Conservation (phyloP, 2,888 invertebrate species). For the Lepidochitona cinerea region DNA sequence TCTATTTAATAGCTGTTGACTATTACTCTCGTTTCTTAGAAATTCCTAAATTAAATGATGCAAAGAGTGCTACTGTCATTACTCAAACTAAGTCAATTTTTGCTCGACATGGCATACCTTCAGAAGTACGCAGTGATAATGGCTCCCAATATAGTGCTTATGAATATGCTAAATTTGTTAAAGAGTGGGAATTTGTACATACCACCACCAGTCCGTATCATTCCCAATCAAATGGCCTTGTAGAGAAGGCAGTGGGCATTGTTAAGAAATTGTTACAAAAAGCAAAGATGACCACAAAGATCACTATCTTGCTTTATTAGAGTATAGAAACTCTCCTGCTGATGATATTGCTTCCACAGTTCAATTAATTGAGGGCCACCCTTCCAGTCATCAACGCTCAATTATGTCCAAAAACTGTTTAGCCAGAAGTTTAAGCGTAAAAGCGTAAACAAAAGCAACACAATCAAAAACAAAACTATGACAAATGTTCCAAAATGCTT, state of each 20-base stretch:
- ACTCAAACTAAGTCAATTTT: constrained; percentile 25
- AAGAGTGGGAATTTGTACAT: constrained; percentile 14
- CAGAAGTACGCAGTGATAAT: constrained; percentile 20
- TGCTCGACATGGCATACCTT: constrained; percentile 27
- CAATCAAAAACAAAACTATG: constrained; percentile 4
- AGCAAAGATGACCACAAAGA: background rate
- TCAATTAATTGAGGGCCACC: constrained; percentile 5
- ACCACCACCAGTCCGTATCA: constrained; percentile 14
- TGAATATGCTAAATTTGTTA: constrained; percentile 11
- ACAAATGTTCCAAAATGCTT: constrained; percentile 3
- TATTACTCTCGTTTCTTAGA: constrained; percentile 32
- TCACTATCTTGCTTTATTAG: constrained; percentile 5
- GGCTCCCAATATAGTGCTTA: constrained; percentile 21
- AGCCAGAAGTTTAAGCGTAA: background rate
- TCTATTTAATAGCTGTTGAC: constrained; percentile 31
- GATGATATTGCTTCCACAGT: constrained; percentile 11
- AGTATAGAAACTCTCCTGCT: constrained; percentile 5
- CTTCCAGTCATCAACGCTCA: background rate
- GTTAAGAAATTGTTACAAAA: constrained; percentile 12
- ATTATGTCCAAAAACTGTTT: background rate
- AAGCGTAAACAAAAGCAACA: background rate
- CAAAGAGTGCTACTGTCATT: constrained; percentile 17
- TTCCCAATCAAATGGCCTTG: constrained; percentile 12
- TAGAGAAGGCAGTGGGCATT: constrained; percentile 12
- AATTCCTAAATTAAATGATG: constrained; percentile 17